Evolutionary conservation across 2,113 vertebrate genomes (phyloP).

Genomic region (Amazona guildingii): DNA sequence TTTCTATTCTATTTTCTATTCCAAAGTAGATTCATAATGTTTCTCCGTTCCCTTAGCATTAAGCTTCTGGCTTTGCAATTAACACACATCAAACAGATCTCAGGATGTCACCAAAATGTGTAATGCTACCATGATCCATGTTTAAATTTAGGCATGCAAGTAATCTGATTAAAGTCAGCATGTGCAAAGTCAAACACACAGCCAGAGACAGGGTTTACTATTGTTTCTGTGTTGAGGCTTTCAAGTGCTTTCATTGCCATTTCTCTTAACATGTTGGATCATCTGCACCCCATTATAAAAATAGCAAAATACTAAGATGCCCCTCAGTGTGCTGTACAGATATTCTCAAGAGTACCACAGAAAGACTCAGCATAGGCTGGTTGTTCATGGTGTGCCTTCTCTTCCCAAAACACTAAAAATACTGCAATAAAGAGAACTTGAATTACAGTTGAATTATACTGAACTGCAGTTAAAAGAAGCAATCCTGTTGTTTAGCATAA

Average conservation of each 20-base stretch:
- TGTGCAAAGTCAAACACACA: background rate
- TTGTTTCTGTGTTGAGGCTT: background rate
- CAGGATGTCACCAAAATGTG: background rate
- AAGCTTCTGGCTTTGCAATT: background rate
- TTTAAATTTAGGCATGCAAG: slow-evolving; percentile 11
- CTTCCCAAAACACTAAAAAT: background rate
- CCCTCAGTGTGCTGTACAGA: background rate
- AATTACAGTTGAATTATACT: background rate
- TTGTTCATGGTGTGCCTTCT: background rate
- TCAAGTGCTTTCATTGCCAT: background rate
- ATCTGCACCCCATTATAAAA: background rate
- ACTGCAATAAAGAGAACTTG: background rate
- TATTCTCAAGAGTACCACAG: background rate
- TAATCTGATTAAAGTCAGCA: background rate
- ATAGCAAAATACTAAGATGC: background rate
- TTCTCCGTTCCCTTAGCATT: background rate
- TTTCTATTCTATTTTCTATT: background rate
- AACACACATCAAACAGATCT: background rate
- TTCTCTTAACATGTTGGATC: background rate
- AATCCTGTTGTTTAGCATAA: background rate
- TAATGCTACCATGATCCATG: background rate
- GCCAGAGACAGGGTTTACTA: background rate
- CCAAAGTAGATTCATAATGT: background rate
- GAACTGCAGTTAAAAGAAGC: background rate
- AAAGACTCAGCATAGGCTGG: background rate